A percentile compares a stretch with the other conserved stretches of the same genome.
phyloP scores from a whole-genome alignment of 2,113 vertebrate genomes.

The Cheirogaleus medius region DNA sequence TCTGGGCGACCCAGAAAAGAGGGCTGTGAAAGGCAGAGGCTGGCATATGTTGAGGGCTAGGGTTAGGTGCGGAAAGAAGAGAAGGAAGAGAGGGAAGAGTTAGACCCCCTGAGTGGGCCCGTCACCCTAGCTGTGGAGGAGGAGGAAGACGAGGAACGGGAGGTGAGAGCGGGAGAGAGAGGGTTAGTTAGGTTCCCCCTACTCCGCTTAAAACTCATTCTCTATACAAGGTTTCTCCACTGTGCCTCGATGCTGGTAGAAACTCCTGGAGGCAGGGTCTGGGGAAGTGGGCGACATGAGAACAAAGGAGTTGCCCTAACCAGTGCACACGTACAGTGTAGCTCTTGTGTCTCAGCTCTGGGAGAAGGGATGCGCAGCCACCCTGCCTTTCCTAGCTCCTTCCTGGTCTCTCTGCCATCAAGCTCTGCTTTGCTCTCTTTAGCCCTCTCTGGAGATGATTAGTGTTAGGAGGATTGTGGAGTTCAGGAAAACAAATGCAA shows the following conservation, averaged over 20 bases:
- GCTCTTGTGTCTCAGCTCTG: not conserved
- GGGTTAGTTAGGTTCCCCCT: no score
- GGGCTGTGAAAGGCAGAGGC: not conserved
- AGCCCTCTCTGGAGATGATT: not conserved
- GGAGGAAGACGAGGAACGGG: not conserved
- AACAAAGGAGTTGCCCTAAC: not conserved
- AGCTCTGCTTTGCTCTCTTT: not conserved
- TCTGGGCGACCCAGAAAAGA: not conserved
- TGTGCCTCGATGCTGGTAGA: not conserved
- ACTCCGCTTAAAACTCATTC: not conserved
- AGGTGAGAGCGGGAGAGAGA: not conserved
- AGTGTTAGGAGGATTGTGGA: not conserved
- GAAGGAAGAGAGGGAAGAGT: not conserved
- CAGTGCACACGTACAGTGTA: not conserved
- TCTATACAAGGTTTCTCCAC: not conserved
- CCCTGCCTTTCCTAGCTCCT: not conserved
- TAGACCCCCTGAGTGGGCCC: not conserved
- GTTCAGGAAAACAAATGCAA: not conserved
- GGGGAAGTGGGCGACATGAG: not conserved
- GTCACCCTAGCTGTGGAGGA: not conserved
- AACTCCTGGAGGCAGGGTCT: not conserved
- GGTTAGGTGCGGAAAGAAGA: not conserved
- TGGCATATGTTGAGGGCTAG: no score
- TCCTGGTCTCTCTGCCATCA: not conserved
- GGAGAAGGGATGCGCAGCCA: not conserved